Evolutionary conservation across 2,113 vertebrate genomes (phyloP).

Genomic region (Hydrolagus affinis): DNA sequence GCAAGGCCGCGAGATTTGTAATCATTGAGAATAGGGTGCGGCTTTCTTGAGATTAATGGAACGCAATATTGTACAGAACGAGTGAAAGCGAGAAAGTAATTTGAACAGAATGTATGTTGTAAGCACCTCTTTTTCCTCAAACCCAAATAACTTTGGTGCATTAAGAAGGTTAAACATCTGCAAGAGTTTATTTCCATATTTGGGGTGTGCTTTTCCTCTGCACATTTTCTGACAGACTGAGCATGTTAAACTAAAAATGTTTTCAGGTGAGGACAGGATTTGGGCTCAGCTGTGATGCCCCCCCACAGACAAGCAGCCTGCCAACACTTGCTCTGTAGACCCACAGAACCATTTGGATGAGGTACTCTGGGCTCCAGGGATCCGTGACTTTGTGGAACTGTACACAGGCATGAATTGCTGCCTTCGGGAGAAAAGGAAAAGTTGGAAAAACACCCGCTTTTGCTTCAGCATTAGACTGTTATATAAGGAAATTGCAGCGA

Average conservation of each 20-base stretch:
- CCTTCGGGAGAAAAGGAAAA: too few relatives aligned
- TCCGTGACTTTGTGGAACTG: not conserved
- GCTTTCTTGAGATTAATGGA: not conserved
- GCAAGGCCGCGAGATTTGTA: not conserved
- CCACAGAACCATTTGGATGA: not conserved
- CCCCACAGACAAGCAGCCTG: not conserved
- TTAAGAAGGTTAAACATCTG: slow-evolving; percentile 11
- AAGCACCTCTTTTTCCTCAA: not conserved
- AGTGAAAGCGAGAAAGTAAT: slow-evolving; percentile 4
- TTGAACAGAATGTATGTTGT: not conserved
- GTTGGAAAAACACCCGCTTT: too few relatives aligned
- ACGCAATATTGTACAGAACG: not conserved
- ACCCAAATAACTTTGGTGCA: not conserved
- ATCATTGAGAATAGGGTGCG: not conserved
- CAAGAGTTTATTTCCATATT: slow-evolving; percentile 17
- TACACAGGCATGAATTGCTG: not conserved
- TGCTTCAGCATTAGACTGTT: too few relatives aligned
- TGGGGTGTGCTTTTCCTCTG: slow-evolving; percentile 7
- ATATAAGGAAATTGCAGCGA: too few relatives aligned
- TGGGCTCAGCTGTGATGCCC: not conserved
- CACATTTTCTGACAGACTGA: not conserved
- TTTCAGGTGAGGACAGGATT: not conserved
- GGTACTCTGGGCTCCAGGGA: not conserved
- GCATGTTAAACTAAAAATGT: slow-evolving; percentile 6
- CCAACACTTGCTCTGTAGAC: not conserved